Evolutionary conservation across 92 coral and sea anemone genomes (phyloP), one percentile per base, ranked within the genome.

Genomic region (Paragorgia papillata): DNA sequence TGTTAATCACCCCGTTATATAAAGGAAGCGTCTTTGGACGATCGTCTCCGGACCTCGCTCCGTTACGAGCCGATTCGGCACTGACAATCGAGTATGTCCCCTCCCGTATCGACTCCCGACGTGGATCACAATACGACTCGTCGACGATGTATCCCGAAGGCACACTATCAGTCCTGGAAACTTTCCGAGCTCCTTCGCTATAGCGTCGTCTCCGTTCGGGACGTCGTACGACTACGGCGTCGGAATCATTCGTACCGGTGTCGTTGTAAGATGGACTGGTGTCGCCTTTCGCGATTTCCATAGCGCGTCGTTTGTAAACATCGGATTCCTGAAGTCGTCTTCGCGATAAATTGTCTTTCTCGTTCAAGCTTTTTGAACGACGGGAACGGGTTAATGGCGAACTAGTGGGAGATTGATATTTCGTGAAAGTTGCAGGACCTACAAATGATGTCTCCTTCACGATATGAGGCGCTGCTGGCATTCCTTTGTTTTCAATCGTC

Each of bases 391-490:
- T 24, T 5, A 20, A 44, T 14, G 57, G 26, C 13, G 73, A 15
- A 30, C 25, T 50, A 5, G 77, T 50, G 0, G 62, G 37, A 12
- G 77, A 12, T 49, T 70, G 77, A 31, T 70, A 70, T 34, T 70
- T 70, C 21, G 77, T 70, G 62, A 70, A 70, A 15, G 77, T 70
- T 1, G 77, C 28, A 9, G 77, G 77, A 6, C 77, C 77, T 0
- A 70, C 77, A 33, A 70, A 70, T 20, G 77, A 70, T 12, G 77
- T 70, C 57, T 70, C 77, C 33, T 70, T 70, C 20, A 70, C 77
- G 29, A 70, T 51, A 33, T 67, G 74, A 33, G 57, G 15, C n/a
- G 25, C 56, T 0, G 46, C 62, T 14, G 77, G 13, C 1, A 9
- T 50, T 17, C 41, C 41, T 27, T 51, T 27, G 30, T n/a, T 13